Percentiles rank a stretch among this genome's conserved stretches.
phyloP scores from a whole-genome alignment of 2,888 invertebrate genomes.

The Cosmia trapezina region DNA sequence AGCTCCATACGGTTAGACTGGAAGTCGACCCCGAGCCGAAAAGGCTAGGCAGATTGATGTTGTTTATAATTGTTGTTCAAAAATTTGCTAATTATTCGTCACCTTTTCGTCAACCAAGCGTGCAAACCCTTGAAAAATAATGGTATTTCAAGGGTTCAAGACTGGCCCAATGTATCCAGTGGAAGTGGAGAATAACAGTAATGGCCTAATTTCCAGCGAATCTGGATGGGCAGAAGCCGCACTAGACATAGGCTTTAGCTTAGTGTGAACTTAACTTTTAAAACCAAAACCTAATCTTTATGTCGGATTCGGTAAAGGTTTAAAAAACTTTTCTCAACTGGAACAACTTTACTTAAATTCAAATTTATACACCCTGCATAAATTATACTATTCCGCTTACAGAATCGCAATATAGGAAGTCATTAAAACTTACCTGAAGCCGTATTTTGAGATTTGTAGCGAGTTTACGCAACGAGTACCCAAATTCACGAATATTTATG shows the following conservation, averaged over 20 bases:
- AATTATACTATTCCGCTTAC: constrained; percentile 17
- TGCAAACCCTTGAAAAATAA: not conserved
- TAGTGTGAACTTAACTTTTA: not conserved
- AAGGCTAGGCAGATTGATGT: too few relatives aligned
- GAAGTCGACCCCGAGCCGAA: too few relatives aligned
- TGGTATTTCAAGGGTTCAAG: not conserved
- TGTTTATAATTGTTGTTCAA: not conserved
- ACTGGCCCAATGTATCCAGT: not conserved
- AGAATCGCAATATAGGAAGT: constrained; percentile 17
- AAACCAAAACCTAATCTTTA: not conserved
- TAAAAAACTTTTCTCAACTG: constrained; percentile 9
- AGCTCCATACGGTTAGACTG: too few relatives aligned
- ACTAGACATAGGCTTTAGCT: not conserved
- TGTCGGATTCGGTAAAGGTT: not conserved
- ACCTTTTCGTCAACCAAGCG: not conserved
- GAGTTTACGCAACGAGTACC: not conserved
- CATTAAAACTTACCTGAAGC: constrained; percentile 3
- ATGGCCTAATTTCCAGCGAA: not conserved
- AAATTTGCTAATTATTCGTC: not conserved
- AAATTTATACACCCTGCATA: constrained; percentile 6
- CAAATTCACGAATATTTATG: not conserved
- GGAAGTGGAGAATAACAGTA: not conserved
- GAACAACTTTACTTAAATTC: not conserved
- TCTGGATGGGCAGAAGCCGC: not conserved
- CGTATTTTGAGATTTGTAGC: not conserved